Conservation (phyloP, 1,140 invertebrate genomes). For the Medauroidea extradentata region DNA sequence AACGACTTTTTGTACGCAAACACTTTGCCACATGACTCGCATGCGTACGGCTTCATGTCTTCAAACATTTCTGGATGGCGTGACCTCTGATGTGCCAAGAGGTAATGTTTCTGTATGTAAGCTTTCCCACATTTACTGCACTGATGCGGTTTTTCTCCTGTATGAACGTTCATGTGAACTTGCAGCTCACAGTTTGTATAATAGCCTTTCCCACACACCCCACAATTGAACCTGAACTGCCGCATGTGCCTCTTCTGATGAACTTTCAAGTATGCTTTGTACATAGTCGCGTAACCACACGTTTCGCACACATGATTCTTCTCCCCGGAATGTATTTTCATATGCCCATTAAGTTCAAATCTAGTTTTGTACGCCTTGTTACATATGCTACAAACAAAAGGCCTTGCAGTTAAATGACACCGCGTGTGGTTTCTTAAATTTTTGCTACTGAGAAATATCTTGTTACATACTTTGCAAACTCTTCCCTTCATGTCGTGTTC, state of each 20-base stretch:
- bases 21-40: constrained; percentile 45
- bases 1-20: constrained; percentile 33
- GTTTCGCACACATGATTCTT: constrained; percentile 38
- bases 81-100: constrained; percentile 3
- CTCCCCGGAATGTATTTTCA: constrained; percentile 36
- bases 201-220: constrained; percentile 45
- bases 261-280: constrained; percentile 39
- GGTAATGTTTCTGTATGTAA: constrained; percentile 38
- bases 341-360: constrained; percentile 42
- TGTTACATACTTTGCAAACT: constrained; percentile 55
- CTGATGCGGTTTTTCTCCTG: constrained; percentile 47
- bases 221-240: constrained; percentile 39
- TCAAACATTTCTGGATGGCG: constrained; percentile 33
- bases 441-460: constrained; percentile 49
- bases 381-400: constrained; percentile 47
- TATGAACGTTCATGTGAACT: constrained; percentile 55
- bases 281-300: constrained; percentile 39
- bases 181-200: constrained; percentile 43
- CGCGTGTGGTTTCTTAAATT: constrained; percentile 49
- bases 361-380: constrained; percentile 44
- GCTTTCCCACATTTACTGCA: constrained; percentile 47
- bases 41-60: constrained; percentile 34
- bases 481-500: constrained; percentile 1
- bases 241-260: constrained; percentile 44
- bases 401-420: constrained; percentile 45